Conservation (phyloP, 2,113 vertebrate species). For the Lepus timidus region DNA sequence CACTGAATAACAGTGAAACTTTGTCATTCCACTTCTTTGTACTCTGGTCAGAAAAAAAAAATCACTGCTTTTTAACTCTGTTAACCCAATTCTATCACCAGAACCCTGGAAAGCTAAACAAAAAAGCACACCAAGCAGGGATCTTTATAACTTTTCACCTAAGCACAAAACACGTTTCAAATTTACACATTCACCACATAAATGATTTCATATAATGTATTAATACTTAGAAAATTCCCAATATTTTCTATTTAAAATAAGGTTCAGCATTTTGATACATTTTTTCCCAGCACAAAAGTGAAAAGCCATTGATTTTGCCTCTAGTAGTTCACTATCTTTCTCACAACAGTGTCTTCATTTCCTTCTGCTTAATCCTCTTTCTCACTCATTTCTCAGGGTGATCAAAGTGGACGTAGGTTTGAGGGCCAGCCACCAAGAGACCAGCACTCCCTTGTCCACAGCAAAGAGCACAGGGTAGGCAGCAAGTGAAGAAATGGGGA, state of each 20-base stretch:
- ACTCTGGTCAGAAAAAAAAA: not conserved
- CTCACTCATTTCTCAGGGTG: not conserved
- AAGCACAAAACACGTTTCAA: constrained; percentile 38
- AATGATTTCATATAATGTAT: not conserved
- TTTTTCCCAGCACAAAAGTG: not conserved
- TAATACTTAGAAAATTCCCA: not conserved
- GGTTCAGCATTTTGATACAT: not conserved
- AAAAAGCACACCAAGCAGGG: not conserved
- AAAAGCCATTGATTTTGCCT: not conserved
- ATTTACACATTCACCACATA: not conserved
- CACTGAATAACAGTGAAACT: not conserved
- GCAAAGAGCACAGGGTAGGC: not conserved
- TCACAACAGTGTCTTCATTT: not conserved
- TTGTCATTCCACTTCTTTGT: not conserved
- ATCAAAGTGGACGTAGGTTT: not conserved
- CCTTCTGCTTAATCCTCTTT: not conserved
- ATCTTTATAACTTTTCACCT: not conserved
- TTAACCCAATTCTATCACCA: not conserved
- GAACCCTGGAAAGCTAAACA: not conserved
- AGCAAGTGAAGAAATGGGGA: not conserved
- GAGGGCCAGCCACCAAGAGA: not conserved
- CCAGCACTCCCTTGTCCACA: not conserved
- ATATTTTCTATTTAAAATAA: not conserved
- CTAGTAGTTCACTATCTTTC: not conserved
- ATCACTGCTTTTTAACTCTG: not conserved